Percentiles rank a stretch among this genome's conserved stretches.
These are phyloP conservation scores for Drosophila fungiperda DNA, from an alignment of 2,888 invertebrate genomes.

Conservation along the genomic window DNA sequence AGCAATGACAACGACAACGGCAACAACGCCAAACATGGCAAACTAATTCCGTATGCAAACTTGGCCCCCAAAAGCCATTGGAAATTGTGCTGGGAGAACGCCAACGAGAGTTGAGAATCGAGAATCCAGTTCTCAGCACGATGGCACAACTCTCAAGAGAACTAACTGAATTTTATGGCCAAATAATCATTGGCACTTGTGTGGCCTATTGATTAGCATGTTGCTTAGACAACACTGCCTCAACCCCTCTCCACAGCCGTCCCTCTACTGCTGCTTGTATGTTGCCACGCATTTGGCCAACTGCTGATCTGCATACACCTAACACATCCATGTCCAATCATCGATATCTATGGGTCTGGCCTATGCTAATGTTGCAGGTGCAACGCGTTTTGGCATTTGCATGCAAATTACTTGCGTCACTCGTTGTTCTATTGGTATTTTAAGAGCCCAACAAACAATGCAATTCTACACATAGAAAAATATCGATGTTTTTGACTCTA, in stretches of 20 bases:
- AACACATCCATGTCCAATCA: slow-evolving; percentile 23
- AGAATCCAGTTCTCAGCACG: slow-evolving; percentile 21
- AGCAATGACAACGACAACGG: background rate
- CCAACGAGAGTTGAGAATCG: slow-evolving; percentile 3
- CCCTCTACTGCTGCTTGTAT: background rate
- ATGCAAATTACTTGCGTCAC: slow-evolving; percentile 70
- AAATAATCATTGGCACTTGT: slow-evolving; percentile 78
- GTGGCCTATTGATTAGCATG: slow-evolving; percentile 81
- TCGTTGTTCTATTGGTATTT: slow-evolving; percentile 14
- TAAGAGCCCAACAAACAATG: background rate
- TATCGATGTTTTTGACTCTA: background rate
- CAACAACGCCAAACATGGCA: slow-evolving; percentile 67
- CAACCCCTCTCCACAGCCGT: background rate
- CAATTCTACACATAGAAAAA: background rate
- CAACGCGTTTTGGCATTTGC: slow-evolving; percentile 76
- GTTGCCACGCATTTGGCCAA: background rate
- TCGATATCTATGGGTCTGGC: slow-evolving; percentile 51
- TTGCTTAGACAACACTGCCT: slow-evolving; percentile 33
- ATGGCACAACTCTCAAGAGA: slow-evolving; percentile 51
- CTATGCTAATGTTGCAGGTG: slow-evolving; percentile 76
- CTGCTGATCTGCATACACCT: background rate
- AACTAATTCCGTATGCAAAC: slow-evolving; percentile 78
- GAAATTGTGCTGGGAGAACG: slow-evolving; percentile 48
- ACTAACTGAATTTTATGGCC: slow-evolving; percentile 78
- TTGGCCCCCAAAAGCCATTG: slow-evolving; percentile 71